Evolutionary conservation across 2,797 vertebrate species (phyloP).

Genomic region (Propithecus deckenii): DNA sequence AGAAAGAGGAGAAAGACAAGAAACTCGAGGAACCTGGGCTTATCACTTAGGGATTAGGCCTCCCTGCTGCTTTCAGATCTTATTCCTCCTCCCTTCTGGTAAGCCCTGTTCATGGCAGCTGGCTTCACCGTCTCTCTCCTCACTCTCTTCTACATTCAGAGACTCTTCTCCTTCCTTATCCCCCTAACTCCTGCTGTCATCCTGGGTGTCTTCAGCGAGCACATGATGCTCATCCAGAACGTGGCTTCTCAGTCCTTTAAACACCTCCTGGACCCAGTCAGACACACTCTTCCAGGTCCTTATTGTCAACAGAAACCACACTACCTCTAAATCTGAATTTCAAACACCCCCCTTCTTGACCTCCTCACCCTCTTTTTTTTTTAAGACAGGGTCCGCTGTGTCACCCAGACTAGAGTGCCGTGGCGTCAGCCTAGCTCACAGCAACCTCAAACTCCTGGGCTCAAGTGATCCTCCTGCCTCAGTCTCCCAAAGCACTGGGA

Average conservation of each 20-base stretch:
- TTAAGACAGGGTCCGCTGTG: no score
- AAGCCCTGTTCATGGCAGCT: not conserved
- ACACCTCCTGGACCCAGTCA: not conserved
- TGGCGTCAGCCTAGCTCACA: no score
- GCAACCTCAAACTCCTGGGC: no score
- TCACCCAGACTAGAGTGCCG: no score
- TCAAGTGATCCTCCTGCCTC: no score
- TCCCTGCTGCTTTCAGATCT: not conserved
- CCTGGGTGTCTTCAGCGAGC: not conserved
- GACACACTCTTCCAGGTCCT: not conserved
- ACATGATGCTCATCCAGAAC: not conserved
- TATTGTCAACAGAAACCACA: not conserved
- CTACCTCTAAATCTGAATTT: not conserved
- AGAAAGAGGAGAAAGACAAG: not conserved
- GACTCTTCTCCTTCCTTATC: not conserved
- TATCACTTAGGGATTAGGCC: not conserved
- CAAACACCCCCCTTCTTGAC: not conserved
- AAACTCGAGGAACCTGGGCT: not conserved
- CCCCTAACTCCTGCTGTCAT: not conserved
- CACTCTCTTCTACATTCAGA: not conserved
- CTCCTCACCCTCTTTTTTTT: no score
- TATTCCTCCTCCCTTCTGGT: not conserved
- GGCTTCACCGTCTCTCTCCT: not conserved
- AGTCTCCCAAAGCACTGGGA: no score
- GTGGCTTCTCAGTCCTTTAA: not conserved